A percentile compares a stretch with the other conserved stretches of the same genome.
phyloP scores from a whole-genome alignment of 2,113 vertebrate species.

The Apodemus sylvaticus region DNA sequence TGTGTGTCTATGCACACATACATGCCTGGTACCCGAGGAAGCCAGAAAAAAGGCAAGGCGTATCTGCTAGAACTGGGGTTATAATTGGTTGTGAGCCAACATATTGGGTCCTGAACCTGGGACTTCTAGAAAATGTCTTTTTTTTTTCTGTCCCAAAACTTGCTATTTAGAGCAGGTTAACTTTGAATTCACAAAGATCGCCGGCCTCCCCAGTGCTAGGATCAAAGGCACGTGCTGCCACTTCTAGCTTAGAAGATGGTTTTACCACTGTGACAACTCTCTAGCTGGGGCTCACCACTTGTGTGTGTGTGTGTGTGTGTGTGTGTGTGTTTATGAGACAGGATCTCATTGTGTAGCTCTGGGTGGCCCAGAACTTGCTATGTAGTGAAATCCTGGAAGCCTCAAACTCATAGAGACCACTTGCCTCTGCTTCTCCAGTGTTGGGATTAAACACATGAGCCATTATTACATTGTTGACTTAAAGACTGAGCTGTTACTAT shows the following conservation, averaged over 20 bases:
- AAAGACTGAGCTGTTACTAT: background rate
- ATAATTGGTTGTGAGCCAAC: background rate
- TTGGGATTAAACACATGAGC: background rate
- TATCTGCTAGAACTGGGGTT: background rate
- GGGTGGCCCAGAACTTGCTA: no score
- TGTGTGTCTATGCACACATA: background rate
- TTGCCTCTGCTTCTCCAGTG: background rate
- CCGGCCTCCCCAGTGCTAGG: background rate
- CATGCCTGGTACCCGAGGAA: background rate
- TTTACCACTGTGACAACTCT: background rate
- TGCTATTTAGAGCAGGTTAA: background rate
- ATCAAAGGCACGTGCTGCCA: background rate
- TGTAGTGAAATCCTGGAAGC: no score
- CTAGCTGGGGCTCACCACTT: background rate
- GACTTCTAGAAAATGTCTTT: background rate
- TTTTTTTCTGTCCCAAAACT: background rate
- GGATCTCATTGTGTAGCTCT: background rate
- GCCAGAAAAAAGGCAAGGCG: background rate
- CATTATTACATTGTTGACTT: background rate
- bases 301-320: no score
- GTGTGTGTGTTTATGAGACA: background rate
- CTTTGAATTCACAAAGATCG: background rate
- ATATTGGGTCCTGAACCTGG: background rate
- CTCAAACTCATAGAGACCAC: no score
- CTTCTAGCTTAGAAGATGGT: background rate